These are phyloP conservation scores for Perca fluviatilis DNA, from an alignment of 2,113 vertebrate species.

Conservation along the genomic window DNA sequence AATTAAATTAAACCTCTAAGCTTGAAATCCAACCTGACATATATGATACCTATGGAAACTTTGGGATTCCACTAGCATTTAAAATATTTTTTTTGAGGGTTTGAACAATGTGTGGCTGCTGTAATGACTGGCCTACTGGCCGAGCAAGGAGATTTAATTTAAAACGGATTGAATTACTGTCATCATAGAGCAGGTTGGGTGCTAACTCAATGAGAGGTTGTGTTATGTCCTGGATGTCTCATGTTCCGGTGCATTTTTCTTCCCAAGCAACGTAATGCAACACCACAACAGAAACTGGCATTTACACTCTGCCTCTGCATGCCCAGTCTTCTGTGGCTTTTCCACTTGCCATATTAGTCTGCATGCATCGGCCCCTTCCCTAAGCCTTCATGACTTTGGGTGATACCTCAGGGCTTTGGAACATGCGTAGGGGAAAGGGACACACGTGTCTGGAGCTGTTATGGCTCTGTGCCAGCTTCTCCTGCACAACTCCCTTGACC, in stretches of 20 bases:
- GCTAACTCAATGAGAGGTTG: background rate
- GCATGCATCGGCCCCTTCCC: constrained; percentile 40
- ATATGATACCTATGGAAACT: background rate
- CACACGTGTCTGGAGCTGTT: constrained; percentile 49
- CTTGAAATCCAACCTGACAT: background rate
- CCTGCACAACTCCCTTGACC: constrained; percentile 54
- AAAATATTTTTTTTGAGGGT: background rate
- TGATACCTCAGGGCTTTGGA: constrained; percentile 22
- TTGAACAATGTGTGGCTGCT: background rate
- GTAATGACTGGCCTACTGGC: background rate
- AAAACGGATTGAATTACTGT: background rate
- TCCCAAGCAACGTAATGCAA: constrained; percentile 4
- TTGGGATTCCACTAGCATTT: background rate
- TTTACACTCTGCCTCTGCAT: constrained; percentile 27
- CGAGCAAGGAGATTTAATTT: too few species aligned
- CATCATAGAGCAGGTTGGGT: background rate
- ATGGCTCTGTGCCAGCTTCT: constrained; percentile 49
- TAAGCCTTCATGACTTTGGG: constrained; percentile 21
- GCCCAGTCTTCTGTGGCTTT: constrained; percentile 31
- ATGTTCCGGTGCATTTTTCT: background rate
- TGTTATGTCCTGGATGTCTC: constrained; percentile 12
- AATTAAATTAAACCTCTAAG: too few species aligned
- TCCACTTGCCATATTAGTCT: constrained; percentile 25
- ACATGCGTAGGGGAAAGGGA: constrained; percentile 48
- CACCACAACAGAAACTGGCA: constrained; percentile 31